Evolutionary conservation across 2,888 invertebrate species (phyloP).

Genomic region (Ophion ellenae): DNA sequence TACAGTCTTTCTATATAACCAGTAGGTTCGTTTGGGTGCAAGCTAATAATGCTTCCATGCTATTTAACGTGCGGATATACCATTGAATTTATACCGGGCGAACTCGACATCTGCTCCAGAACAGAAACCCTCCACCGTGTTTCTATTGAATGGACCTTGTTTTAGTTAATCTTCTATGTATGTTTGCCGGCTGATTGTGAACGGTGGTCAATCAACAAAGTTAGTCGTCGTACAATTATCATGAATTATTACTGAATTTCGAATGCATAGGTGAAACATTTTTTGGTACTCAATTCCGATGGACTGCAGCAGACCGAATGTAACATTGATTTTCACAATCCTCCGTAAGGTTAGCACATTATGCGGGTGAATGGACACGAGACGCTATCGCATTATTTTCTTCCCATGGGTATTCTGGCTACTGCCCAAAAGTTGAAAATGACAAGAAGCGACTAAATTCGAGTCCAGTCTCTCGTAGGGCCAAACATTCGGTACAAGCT

Average conservation of each 20-base stretch:
- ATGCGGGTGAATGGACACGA: no score
- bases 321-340: no score
- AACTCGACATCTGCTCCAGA: conserved; percentile 78
- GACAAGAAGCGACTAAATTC: no score
- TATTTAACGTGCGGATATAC: conserved; percentile 58
- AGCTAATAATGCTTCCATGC: conserved; percentile 57
- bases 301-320: no score
- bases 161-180: neutral
- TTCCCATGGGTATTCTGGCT: no score
- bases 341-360: no score
- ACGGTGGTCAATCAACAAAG: neutral
- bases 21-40: conserved; percentile 30
- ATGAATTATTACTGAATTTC: neutral
- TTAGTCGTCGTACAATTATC: neutral
- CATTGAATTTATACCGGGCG: conserved; percentile 50
- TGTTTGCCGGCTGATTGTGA: neutral
- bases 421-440: no score
- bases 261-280: no score
- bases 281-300: no score
- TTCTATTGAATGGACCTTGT: conserved; percentile 11
- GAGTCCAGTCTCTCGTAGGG: no score
- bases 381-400: no score
- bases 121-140: conserved; percentile 59
- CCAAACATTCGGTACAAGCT: no score
- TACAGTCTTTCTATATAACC: conserved; percentile 31